Evolutionary conservation across 2,888 invertebrate genomes (phyloP), one percentile per base, ranked within the genome.

Genomic region (Dichetophora obliterata): DNA sequence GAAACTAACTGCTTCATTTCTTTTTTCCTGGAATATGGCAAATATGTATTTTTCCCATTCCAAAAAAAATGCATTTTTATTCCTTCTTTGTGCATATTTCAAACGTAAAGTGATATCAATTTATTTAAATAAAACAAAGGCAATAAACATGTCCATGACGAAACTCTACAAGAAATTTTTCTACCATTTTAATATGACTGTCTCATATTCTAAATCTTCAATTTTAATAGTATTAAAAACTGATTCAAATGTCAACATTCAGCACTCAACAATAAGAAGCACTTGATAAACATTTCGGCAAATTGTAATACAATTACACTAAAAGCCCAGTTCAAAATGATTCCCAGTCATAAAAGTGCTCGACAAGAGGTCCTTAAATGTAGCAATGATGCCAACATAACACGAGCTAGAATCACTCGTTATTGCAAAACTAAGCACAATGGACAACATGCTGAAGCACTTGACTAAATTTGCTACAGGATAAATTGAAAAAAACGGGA

Each of bases 221-320:
- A 43, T 43, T 43, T 43, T 43, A 43, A 43, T 19, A n/a, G 5
- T 19, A 16, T 63, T 63, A 34, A 34, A n/a, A 63, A 37, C 31
- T 19, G 31, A 34, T 22, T 31, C 69, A 16, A 54, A 22, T 69
- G 54, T 54, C 69, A 69, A 54, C 52, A 69, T 31, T 48, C 63
- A 27, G 19, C 27, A 68, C 14, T 50, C 5, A 24, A 48, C 48
- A 16, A 4, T n/a, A 69, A 69, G 6, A 66, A 65, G 52, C 74
- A 54, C 74, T 75, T 59, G 48, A 69, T 31, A 50, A 31, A 34
- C 68, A 59, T 59, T 31, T 50, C 61, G 59, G 69, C 61, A 50
- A 59, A 59, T 69, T 75, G 75, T 61, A 75, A 69, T 69, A 75
- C 75, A 75, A 68, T 75, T 65, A 31, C 50, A 50, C 34, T 69